Conservation (phyloP, 2,888 invertebrate species). For the Tenthredo notha region DNA sequence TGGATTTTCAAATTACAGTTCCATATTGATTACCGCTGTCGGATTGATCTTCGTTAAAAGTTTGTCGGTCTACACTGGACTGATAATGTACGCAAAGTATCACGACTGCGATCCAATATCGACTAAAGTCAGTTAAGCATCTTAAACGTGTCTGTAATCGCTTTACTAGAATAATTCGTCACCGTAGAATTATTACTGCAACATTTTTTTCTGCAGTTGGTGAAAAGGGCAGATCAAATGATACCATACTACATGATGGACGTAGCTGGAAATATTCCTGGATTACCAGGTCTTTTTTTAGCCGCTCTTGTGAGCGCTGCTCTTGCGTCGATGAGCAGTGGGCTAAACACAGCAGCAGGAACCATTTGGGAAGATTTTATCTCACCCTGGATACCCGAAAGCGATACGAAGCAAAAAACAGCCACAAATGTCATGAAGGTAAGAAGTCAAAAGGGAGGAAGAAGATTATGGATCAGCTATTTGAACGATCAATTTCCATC, state of each 20-base stretch:
- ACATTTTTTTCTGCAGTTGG: slow-evolving; percentile 61
- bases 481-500: not conserved
- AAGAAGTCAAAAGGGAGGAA: slow-evolving; percentile 64
- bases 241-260: slow-evolving; percentile 88
- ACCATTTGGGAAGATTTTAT: slow-evolving; percentile 85
- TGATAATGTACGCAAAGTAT: slow-evolving; percentile 84
- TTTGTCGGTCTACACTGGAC: slow-evolving; percentile 81
- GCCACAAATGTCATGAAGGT: slow-evolving; percentile 83
- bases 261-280: slow-evolving; percentile 83
- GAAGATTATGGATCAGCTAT: not conserved
- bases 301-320: slow-evolving; percentile 88
- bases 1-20: slow-evolving; percentile 64
- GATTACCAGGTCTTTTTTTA: slow-evolving; percentile 87
- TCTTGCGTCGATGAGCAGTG: slow-evolving; percentile 84
- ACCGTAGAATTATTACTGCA: no score
- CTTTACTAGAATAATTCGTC: not conserved
- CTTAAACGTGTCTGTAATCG: not conserved
- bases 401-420: slow-evolving; percentile 78
- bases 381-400: slow-evolving; percentile 79
- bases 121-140: slow-evolving; percentile 77
- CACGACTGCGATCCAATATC: slow-evolving; percentile 84
- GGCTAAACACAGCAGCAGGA: slow-evolving; percentile 83
- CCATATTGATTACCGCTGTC: slow-evolving; percentile 73
- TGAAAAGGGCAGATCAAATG: slow-evolving; percentile 79
- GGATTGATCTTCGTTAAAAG: slow-evolving; percentile 82